Conservation (phyloP, 2,888 invertebrate genomes). For the Ommatoiulus sabulosus region DNA sequence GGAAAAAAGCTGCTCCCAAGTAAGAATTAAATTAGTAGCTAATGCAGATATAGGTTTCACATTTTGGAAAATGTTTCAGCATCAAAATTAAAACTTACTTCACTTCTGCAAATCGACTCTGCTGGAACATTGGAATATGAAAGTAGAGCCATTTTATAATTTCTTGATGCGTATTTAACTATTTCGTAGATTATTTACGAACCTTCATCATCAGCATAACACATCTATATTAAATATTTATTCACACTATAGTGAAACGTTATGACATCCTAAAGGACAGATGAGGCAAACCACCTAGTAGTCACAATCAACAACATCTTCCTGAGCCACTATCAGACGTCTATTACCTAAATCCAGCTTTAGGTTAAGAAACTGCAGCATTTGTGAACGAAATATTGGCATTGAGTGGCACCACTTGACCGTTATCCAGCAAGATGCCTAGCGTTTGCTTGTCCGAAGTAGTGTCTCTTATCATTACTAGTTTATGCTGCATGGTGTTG, state of each 20-base stretch:
- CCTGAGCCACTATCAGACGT: background rate
- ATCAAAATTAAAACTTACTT: no score
- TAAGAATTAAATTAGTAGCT: no score
- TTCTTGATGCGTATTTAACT: no score
- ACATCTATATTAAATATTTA: background rate
- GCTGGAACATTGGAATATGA: no score
- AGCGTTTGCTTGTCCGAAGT: constrained; percentile 45
- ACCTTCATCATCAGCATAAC: no score
- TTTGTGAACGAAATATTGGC: constrained; percentile 44
- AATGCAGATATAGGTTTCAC: no score
- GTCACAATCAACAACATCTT: background rate
- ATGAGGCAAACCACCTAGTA: background rate
- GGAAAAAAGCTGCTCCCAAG: no score
- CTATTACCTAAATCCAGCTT: background rate
- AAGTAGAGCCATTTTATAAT: no score
- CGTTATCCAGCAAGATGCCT: constrained; percentile 51
- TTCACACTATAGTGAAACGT: background rate
- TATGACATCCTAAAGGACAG: background rate
- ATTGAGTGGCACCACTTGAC: constrained; percentile 52
- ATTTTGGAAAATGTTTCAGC: no score
- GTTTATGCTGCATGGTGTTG: background rate
- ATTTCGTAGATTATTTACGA: no score
- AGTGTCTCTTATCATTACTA: constrained; percentile 42
- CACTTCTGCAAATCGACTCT: no score
- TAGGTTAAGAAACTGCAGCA: background rate